Evolutionary conservation across 1,140 invertebrate genomes (phyloP), one percentile per base, ranked within the genome.

Genomic region (Archivesica marissinica): DNA sequence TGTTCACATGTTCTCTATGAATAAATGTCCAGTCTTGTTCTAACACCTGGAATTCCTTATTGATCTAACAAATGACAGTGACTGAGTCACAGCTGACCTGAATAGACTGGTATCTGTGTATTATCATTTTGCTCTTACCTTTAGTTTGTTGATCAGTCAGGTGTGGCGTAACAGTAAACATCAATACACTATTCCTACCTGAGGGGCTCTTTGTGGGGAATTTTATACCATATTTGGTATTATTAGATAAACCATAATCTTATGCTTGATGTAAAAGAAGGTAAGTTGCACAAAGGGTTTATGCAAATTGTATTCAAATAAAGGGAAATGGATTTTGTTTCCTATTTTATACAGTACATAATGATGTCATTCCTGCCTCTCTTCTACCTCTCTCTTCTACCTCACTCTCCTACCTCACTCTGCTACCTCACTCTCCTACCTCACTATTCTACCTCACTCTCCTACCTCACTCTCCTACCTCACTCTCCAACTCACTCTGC

Each of bases 111-210:
- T 35, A 23, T 54, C 44, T 35, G 25, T 30, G n/a, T 23, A 15
- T 70, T 7, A 11, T 70, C 39, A 30, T 17, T 54, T 11, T 30
- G 23, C 4, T 28, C 15, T 39, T 44, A 68, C 39, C 38, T 41
- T 28, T 44, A 70, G 39, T 44, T 70, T 44, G 44, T 30, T 11
- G 23, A 44, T 41, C 66, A 50, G 38, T 70, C 66, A 70, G 66
- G 66, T 70, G 66, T 41, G 66, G n/a, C n/a, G 25, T 30, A 64
- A 72, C 25, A 38, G 74, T 76, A 76, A 56, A 76, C 76, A 61
- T 64, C 56, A 64, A 78, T 78, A 78, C 76, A 76, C 74, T 38
- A 35, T 25, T 28, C 50, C 28, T 30, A n/a, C 25, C 76, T 35
- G 25, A 35, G 76, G 38, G 76, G 76, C 76, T 30, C 25, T 39